A percentile compares a stretch with the other conserved stretches of the same genome.
phyloP scores from a whole-genome alignment of 2,113 vertebrate genomes.

The Vombatus ursinus region DNA sequence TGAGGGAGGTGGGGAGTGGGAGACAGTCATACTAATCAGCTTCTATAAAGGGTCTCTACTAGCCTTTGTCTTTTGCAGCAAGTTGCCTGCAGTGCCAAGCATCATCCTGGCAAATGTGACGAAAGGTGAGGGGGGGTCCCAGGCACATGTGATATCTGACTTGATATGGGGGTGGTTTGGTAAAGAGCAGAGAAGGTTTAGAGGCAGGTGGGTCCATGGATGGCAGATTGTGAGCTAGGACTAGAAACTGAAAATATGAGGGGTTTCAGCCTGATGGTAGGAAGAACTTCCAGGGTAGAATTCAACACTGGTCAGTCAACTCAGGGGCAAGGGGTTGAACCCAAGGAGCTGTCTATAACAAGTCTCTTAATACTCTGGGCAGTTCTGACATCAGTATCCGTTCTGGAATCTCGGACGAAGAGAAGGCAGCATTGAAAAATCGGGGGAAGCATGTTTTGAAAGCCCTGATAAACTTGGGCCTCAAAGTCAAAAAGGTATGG shows the following conservation, averaged over 20 bases:
- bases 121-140: neutral
- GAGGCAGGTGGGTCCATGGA: too few relatives aligned
- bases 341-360: neutral
- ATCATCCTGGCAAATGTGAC: neutral
- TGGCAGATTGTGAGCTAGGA: neutral
- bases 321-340: too few relatives aligned
- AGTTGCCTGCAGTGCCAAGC: neutral
- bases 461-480: neutral
- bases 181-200: neutral
- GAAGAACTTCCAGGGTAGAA: too few relatives aligned
- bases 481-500: neutral
- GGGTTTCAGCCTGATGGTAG: too few relatives aligned
- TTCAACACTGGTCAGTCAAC: too few relatives aligned
- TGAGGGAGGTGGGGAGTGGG: too few relatives aligned
- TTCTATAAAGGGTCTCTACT: too few relatives aligned
- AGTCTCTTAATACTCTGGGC: neutral
- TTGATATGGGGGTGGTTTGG: neutral
- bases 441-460: neutral
- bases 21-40: too few relatives aligned
- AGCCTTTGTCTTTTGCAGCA: neutral
- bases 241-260: neutral
- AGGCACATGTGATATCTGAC: neutral
- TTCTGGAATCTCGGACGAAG: neutral
- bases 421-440: neutral
- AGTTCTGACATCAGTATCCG: neutral